phyloP scores from a whole-genome alignment of 2,113 vertebrate genomes.

The Rhombomys opimus region DNA sequence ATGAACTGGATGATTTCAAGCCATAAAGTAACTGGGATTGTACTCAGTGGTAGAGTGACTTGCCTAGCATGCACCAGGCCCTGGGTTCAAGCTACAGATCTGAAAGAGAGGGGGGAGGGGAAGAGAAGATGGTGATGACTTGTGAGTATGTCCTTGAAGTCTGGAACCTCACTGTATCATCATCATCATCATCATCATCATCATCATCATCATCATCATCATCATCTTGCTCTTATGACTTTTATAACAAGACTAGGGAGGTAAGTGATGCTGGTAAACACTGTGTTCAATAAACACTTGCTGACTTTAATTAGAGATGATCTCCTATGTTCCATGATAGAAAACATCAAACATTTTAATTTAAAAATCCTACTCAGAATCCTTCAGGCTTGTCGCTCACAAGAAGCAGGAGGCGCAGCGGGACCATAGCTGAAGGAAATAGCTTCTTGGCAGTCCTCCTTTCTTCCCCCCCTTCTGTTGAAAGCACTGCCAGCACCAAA shows the following conservation, averaged over 20 bases:
- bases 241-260: constrained; percentile 37
- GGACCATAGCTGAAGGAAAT: constrained; percentile 45
- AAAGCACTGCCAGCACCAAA: constrained; percentile 44
- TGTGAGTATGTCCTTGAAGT: constrained; percentile 30
- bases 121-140: neutral
- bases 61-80: neutral
- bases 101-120: too few species aligned
- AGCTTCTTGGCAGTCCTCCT: constrained; percentile 57
- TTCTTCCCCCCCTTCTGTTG: constrained; percentile 52
- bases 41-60: neutral
- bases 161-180: neutral
- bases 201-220: neutral
- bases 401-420: constrained; percentile 10
- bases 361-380: constrained; percentile 33
- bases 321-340: neutral
- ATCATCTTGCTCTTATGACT: constrained; percentile 15
- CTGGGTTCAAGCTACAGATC: neutral
- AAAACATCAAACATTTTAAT: constrained; percentile 63
- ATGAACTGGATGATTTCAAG: constrained; percentile 15
- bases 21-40: neutral
- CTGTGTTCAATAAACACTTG: constrained; percentile 35
- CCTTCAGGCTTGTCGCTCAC: constrained; percentile 10
- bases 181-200: neutral
- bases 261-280: neutral
- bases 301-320: constrained; percentile 57